phyloP scores from a whole-genome alignment of 1,140 invertebrate genomes.

The Tenebrio molitor region DNA sequence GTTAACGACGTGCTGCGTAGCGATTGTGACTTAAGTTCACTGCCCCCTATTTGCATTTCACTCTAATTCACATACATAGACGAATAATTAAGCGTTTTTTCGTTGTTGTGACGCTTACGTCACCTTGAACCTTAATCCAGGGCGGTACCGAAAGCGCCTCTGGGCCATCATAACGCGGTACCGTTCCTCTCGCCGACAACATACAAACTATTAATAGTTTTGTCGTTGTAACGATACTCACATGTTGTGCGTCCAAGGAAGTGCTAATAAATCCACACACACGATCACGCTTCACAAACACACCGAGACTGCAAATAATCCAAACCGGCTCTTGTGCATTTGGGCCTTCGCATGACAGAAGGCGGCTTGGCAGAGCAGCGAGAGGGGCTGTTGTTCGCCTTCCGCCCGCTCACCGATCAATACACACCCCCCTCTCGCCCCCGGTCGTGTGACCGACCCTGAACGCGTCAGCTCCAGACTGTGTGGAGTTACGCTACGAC shows the following conservation, averaged over 20 bases:
- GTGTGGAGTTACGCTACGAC: neutral
- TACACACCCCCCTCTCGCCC: constrained; percentile 40
- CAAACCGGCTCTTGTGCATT: constrained; percentile 15
- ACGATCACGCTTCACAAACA: constrained; percentile 30
- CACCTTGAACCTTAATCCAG: neutral
- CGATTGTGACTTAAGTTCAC: constrained; percentile 30
- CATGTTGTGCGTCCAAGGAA: constrained; percentile 18
- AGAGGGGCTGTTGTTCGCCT: constrained; percentile 31
- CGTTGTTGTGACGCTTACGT: constrained; percentile 6
- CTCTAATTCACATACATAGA: neutral
- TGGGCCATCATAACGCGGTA: too few species aligned
- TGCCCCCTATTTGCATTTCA: constrained; percentile 44
- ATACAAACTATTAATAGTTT: constrained; percentile 11
- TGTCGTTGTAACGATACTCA: neutral
- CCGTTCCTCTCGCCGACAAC: too few species aligned
- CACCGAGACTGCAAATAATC: constrained; percentile 36
- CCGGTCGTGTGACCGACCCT: constrained; percentile 30
- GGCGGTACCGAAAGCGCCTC: neutral
- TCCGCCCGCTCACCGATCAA: constrained; percentile 46
- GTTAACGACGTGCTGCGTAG: neutral
- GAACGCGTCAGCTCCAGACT: constrained; percentile 28
- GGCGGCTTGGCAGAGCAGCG: constrained; percentile 27
- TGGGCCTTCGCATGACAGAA: constrained; percentile 33
- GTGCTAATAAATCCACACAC: constrained; percentile 31
- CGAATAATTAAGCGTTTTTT: constrained; percentile 15